Base-by-base conservation (phyloP, 30 jellyfish, hydroid and myxozoan genomes). In the Cassiopea andromeda region DNA sequence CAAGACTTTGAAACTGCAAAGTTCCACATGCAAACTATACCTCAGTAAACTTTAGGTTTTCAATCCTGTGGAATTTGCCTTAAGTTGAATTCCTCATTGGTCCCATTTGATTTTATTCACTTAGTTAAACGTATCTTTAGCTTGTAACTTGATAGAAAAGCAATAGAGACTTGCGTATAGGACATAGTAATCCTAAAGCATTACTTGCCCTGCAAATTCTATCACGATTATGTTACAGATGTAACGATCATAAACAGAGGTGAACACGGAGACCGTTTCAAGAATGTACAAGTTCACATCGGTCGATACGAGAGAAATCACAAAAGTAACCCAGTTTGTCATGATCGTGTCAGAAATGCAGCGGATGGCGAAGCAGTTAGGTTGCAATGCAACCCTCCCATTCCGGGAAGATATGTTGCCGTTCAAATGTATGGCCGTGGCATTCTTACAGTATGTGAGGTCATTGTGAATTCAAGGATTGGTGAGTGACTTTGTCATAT, bases 161-260 rank as follows among this genome's bases (percentile, higher is more conserved):
- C 38, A 27, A 27, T 27, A 27, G 38, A 27, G 38, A 27, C 38
- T 27, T 27, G 38, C 38, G 38, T 27, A 27, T 27, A 27, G 38
- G 38, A 27, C 38, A 27, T 27, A 27, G 38, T 27, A 27, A 27
- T 27, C 38, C 38, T 27, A 27, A 27, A 27, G 38, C 38, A 27
- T 27, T 27, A 27, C 38, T 27, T 27, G 38, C 38, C 38, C 38
- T 27, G 38, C 38, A 27, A 27, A 27, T 27, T 27, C 38, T 27
- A 27, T 27, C 38, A 27, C 38, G 38, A 27, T 27, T 27, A 27
- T 27, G 38, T 27, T 27, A 27, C 81, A 96, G 99, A 96, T 75
- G 94, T 96, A 58, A 96, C 99, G 8, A 85, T 96, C 82, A 82
- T 96, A 13, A 96, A 96, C 85, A 92, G 99, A 69, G 99, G 99